Evolutionary conservation across 2,888 invertebrate species (phyloP).

Genomic region (Himalopsyche japonica): DNA sequence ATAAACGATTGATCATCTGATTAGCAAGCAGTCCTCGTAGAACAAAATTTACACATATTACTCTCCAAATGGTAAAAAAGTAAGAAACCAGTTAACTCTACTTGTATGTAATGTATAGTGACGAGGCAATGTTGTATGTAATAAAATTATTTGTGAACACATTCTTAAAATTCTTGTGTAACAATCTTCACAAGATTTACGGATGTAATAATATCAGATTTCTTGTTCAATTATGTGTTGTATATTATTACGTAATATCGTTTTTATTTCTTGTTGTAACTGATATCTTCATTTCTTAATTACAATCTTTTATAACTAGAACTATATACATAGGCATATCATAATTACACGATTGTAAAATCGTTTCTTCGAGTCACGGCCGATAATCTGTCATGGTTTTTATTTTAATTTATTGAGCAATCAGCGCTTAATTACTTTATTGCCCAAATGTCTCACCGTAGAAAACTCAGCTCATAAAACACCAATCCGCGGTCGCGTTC

Average conservation of each 20-base stretch:
- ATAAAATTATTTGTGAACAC: no score
- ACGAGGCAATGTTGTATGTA: no score
- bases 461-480: conserved; percentile 16
- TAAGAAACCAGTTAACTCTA: no score
- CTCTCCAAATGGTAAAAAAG: no score
- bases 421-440: conserved; percentile 17
- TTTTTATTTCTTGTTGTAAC: neutral
- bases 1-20: no score
- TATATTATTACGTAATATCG: neutral
- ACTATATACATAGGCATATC: neutral
- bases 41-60: no score
- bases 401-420: conserved; percentile 14
- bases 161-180: no score
- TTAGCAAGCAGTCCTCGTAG: no score
- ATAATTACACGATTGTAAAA: conserved; percentile 13
- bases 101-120: no score
- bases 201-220: no score
- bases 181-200: no score
- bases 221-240: no score
- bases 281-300: conserved; percentile 10
- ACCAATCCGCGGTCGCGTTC: conserved; percentile 18
- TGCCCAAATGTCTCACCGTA: conserved; percentile 6
- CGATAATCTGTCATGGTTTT: conserved; percentile 11
- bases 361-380: neutral
- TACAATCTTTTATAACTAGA: neutral